Conservation (phyloP, 1,140 invertebrate genomes). For the Euglossa dilemma region DNA sequence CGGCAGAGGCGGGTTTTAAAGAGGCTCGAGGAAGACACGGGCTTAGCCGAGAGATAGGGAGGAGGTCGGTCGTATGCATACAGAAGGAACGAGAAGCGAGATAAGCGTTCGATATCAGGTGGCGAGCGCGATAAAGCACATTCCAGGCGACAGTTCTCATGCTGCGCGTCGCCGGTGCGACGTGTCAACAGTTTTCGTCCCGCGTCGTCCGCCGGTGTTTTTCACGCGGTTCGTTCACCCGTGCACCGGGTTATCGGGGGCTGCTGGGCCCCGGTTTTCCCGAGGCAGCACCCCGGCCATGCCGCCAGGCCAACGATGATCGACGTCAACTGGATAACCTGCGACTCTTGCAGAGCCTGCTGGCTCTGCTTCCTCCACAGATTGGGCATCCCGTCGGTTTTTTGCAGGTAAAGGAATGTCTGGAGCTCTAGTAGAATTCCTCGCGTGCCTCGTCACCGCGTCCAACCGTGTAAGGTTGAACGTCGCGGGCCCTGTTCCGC, state of each 20-base stretch:
- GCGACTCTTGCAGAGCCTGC: conserved; percentile 56
- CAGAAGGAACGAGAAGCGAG: conserved; percentile 40
- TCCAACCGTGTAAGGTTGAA: too few relatives aligned
- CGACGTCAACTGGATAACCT: conserved; percentile 34
- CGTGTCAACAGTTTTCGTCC: conserved; percentile 72
- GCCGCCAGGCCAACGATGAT: conserved; percentile 33
- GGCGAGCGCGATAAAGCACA: conserved; percentile 69
- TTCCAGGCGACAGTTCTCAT: conserved; percentile 72
- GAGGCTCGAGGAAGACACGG: neutral
- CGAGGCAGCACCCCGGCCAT: neutral
- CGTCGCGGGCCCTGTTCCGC: too few relatives aligned
- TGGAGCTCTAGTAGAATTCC: neutral
- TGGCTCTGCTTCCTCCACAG: conserved; percentile 48
- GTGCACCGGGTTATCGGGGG: conserved; percentile 4
- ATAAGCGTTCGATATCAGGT: conserved; percentile 78
- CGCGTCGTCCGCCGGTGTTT: neutral
- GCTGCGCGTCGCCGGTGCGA: conserved; percentile 53
- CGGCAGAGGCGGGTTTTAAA: neutral
- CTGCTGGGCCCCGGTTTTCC: neutral
- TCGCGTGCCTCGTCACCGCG: too few relatives aligned
- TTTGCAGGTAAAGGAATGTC: conserved; percentile 57
- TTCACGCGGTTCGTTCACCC: conserved; percentile 49
- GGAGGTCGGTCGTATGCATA: neutral
- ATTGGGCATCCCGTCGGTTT: conserved; percentile 20
- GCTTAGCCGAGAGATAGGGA: conserved; percentile 7